A percentile compares a stretch with the other conserved stretches of the same genome.
Conservation (phyloP, 2,113 vertebrate species). For the Riparia riparia region DNA sequence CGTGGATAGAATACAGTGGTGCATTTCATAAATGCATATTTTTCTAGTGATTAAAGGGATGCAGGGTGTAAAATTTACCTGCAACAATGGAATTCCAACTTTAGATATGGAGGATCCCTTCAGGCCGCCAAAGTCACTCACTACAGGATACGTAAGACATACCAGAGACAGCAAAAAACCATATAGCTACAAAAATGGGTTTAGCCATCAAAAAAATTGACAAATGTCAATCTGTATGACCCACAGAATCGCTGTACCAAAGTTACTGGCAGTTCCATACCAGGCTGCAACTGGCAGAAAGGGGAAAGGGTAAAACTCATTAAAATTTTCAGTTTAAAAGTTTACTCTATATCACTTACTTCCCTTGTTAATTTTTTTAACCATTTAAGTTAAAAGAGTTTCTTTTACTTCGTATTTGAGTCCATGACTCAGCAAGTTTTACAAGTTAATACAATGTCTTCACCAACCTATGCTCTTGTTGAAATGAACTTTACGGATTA, state of each 20-base stretch:
- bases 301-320: not conserved
- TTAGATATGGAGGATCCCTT: not conserved
- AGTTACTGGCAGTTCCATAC: not conserved
- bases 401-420: not conserved
- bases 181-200: not conserved
- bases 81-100: not conserved
- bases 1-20: rapidly evolving
- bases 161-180: not conserved
- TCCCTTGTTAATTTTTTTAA: not conserved
- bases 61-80: not conserved
- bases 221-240: not conserved
- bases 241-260: not conserved
- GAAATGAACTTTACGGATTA: not conserved
- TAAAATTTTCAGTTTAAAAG: not conserved
- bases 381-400: not conserved
- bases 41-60: not conserved
- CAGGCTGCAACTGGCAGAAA: not conserved
- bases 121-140: not conserved
- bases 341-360: not conserved
- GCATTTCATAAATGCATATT: not conserved
- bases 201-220: not conserved
- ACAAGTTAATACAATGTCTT: not conserved
- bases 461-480: not conserved
- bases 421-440: not conserved
- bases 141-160: not conserved